phyloP scores from a whole-genome alignment of 53 echinoderm and acorn worm species.

The Luidia sarsii region DNA sequence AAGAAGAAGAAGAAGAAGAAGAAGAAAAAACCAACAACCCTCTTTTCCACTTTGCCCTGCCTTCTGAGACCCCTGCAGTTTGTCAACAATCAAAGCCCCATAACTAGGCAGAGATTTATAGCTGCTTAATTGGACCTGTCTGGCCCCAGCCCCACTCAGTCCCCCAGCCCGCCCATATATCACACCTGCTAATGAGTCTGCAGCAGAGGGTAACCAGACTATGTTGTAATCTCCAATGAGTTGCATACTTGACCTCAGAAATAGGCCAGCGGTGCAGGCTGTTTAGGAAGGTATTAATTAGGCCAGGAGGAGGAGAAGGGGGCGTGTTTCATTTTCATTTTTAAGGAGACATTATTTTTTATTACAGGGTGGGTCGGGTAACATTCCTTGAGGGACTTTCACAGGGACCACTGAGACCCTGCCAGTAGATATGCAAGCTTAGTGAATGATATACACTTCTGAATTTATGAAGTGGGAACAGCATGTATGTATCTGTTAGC shows the following conservation, averaged over 20 bases:
- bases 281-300: slow-evolving; percentile 52
- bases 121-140: slow-evolving; percentile 37
- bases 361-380: too few relatives aligned
- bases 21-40: neutral
- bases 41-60: too few relatives aligned
- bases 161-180: slow-evolving; percentile 49
- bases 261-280: neutral
- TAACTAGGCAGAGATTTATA: slow-evolving; percentile 22
- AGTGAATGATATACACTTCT: too few relatives aligned
- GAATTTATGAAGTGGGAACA: too few relatives aligned
- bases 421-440: too few relatives aligned
- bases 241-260: slow-evolving; percentile 6
- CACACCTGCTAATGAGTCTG: slow-evolving; percentile 50
- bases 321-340: too few relatives aligned
- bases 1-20: neutral
- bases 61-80: slow-evolving; percentile 52
- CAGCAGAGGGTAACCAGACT: slow-evolving; percentile 8
- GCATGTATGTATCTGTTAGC: too few relatives aligned
- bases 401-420: too few relatives aligned
- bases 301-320: neutral
- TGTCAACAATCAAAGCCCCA: slow-evolving; percentile 27
- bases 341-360: too few relatives aligned
- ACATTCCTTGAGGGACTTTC: too few relatives aligned
- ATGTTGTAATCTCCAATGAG: neutral
- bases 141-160: slow-evolving; percentile 45